A percentile compares a stretch with the other conserved stretches of the same genome.
These are phyloP conservation scores for Glyptemys insculpta DNA, from an alignment of 2,797 vertebrate genomes.

Conservation along the genomic window DNA sequence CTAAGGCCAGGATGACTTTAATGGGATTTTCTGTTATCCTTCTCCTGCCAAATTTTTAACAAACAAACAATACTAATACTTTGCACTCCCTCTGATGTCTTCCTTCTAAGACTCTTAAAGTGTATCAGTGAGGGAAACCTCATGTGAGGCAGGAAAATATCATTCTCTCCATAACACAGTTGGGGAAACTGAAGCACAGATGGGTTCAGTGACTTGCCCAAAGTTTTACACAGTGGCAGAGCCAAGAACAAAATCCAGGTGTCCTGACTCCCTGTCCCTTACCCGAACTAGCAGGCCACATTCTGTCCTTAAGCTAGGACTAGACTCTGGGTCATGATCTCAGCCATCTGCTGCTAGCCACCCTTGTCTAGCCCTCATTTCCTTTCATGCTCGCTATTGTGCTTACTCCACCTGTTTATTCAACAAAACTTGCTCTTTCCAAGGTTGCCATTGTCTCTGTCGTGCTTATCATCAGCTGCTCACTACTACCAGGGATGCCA, in stretches of 20 bases:
- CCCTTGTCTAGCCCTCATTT: neutral
- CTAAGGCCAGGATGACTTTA: neutral
- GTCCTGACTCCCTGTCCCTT: neutral
- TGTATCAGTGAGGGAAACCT: neutral
- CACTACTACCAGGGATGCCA: neutral
- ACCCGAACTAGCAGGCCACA: accelerated
- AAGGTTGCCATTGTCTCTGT: too few species aligned
- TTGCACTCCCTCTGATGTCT: neutral
- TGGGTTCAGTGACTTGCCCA: neutral
- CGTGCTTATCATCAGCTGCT: neutral
- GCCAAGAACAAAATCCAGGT: neutral
- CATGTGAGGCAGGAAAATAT: neutral
- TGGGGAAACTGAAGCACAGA: neutral
- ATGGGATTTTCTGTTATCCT: neutral
- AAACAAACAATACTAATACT: neutral
- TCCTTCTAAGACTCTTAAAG: neutral
- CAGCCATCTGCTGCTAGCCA: neutral
- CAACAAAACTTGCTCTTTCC: neutral
- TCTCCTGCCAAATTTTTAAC: conserved; percentile 6
- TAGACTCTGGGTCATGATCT: neutral
- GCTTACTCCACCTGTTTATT: neutral
- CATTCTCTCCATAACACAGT: neutral
- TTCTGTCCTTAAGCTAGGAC: neutral
- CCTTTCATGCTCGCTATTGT: neutral
- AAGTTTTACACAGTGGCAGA: accelerated